These are phyloP conservation scores for Bombus confusus DNA, from an alignment of 1,140 invertebrate species.

Conservation along the genomic window DNA sequence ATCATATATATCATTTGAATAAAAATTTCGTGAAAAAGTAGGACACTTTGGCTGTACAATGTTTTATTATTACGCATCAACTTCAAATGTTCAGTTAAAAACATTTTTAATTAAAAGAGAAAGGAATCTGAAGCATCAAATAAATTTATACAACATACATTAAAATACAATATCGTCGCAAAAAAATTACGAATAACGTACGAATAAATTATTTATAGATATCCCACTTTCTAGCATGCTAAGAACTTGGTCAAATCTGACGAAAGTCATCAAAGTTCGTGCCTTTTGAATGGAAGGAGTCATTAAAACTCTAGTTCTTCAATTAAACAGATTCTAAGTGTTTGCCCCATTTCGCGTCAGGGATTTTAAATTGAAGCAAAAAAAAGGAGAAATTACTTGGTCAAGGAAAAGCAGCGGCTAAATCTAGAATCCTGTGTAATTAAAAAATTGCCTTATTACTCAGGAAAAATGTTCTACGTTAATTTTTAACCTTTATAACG, in stretches of 20 bases:
- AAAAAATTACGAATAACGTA: no score
- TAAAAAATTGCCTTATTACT: not conserved
- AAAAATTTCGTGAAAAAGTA: not conserved
- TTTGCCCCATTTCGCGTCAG: not conserved
- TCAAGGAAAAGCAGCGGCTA: not conserved
- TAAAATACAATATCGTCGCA: no score
- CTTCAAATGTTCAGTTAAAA: no score
- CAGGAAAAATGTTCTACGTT: not conserved
- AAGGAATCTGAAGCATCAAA: no score
- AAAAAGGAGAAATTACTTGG: not conserved
- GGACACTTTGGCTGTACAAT: no score
- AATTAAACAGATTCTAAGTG: not conserved
- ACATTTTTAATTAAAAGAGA: no score
- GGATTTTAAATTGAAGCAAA: not conserved
- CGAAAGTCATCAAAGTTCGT: not conserved
- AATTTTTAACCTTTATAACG: no score
- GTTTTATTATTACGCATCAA: no score
- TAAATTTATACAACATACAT: no score
- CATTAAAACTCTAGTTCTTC: slow-evolving; percentile 18
- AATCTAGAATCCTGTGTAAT: not conserved
- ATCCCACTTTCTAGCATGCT: not conserved
- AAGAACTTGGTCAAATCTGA: not conserved
- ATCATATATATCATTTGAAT: not conserved
- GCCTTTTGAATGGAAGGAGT: not conserved
- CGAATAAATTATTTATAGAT: not conserved